Percentiles rank a stretch among this genome's conserved stretches.
Evolutionary conservation across 2,888 invertebrate genomes (phyloP).

Genomic region (Sarcophaga caerulescens): DNA sequence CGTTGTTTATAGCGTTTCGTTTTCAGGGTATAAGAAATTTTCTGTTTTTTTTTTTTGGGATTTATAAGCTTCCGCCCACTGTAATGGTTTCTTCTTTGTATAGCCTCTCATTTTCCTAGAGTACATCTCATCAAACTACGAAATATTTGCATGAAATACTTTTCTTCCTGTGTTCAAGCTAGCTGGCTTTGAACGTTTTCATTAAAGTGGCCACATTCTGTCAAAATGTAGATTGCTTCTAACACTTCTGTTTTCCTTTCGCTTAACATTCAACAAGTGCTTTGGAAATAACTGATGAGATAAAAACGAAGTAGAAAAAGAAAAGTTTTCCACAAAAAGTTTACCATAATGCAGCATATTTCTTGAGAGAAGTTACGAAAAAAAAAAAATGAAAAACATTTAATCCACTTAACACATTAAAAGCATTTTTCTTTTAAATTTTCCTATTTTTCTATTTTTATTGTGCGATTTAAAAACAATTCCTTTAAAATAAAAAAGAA

Average conservation of each 20-base stretch:
- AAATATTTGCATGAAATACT: too few species aligned
- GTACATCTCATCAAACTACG: too few species aligned
- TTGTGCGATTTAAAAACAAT: background rate
- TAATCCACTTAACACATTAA: slow-evolving; percentile 62
- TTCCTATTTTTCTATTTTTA: slow-evolving; percentile 35
- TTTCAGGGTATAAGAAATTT: too few species aligned
- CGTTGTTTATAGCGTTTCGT: too few species aligned
- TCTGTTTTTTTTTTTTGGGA: too few species aligned
- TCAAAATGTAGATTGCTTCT: background rate
- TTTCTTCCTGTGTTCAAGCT: background rate
- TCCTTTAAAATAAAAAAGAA: slow-evolving; percentile 3
- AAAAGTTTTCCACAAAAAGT: slow-evolving; percentile 18
- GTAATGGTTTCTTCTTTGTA: too few species aligned
- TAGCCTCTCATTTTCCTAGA: too few species aligned
- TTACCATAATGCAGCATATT: slow-evolving; percentile 43
- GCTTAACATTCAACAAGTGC: slow-evolving; percentile 57
- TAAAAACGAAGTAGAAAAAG: slow-evolving; percentile 43
- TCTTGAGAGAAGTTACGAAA: background rate
- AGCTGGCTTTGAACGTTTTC: background rate
- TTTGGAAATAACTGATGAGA: slow-evolving; percentile 44
- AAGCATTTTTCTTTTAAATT: slow-evolving; percentile 49
- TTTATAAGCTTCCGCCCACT: too few species aligned
- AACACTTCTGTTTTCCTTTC: slow-evolving; percentile 10
- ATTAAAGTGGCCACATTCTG: background rate
- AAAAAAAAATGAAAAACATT: slow-evolving; percentile 34